Conservation (phyloP, 2,888 invertebrate genomes). For the Epinotia bilunana region DNA sequence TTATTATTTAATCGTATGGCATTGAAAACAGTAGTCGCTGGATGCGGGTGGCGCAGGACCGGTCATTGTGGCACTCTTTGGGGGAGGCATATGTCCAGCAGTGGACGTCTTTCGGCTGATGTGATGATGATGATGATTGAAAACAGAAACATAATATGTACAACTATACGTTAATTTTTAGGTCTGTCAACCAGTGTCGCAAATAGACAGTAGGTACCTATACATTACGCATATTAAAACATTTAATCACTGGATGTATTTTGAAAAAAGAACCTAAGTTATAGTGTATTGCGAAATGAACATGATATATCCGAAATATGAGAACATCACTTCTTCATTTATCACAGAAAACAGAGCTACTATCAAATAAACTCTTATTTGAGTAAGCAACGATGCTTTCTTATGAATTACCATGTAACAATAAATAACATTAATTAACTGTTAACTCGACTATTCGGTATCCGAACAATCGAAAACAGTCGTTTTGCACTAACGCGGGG, state of each 20-base stretch:
- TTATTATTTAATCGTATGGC: not conserved
- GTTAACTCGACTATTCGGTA: constrained; percentile 52
- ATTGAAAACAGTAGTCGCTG: too few relatives aligned
- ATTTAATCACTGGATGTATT: too few relatives aligned
- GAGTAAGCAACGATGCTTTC: not conserved
- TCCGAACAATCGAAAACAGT: constrained; percentile 51
- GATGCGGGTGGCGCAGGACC: too few relatives aligned
- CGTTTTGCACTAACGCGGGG: constrained; percentile 59
- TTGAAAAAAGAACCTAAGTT: too few relatives aligned
- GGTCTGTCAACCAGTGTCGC: too few relatives aligned
- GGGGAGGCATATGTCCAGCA: too few relatives aligned
- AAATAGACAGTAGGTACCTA: too few relatives aligned
- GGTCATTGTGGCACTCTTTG: too few relatives aligned
- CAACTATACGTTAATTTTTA: too few relatives aligned
- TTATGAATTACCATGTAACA: constrained; percentile 31
- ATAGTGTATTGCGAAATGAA: not conserved
- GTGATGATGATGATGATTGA: not conserved
- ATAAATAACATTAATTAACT: constrained; percentile 52
- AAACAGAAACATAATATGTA: too few relatives aligned
- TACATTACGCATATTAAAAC: too few relatives aligned
- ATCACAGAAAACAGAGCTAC: constrained; percentile 19
- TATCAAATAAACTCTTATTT: constrained; percentile 1
- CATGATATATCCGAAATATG: not conserved
- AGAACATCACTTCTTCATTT: not conserved
- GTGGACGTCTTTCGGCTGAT: not conserved